phyloP scores from a whole-genome alignment of 2,797 vertebrate genomes.

The Cyprinodon diabolis region DNA sequence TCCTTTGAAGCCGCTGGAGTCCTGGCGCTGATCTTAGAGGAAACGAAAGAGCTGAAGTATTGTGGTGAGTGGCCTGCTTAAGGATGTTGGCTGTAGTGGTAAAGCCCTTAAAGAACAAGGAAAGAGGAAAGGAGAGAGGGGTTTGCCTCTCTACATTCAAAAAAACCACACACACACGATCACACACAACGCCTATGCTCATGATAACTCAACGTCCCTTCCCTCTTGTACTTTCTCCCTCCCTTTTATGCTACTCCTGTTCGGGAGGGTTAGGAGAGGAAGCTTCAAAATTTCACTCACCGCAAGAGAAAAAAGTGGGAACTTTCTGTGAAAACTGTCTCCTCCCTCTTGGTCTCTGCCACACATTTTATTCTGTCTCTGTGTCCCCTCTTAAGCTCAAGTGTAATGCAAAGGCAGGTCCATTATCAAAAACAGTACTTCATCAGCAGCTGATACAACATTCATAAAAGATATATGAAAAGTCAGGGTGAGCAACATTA shows the following conservation, averaged over 20 bases:
- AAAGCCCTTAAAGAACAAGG: slow-evolving; percentile 71
- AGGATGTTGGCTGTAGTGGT: slow-evolving; percentile 72
- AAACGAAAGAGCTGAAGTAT: slow-evolving; percentile 35
- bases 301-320: slow-evolving; percentile 44
- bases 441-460: background rate
- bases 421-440: background rate
- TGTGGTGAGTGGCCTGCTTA: slow-evolving; percentile 56
- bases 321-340: slow-evolving; percentile 56
- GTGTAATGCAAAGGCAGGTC: background rate
- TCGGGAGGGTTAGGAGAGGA: slow-evolving; percentile 65
- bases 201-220: slow-evolving; percentile 72
- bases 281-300: slow-evolving; percentile 59
- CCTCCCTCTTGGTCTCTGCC: slow-evolving; percentile 21
- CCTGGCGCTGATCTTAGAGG: slow-evolving; percentile 50
- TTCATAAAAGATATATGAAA: background rate
- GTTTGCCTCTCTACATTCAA: slow-evolving; percentile 24
- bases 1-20: slow-evolving; percentile 54
- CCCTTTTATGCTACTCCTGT: slow-evolving; percentile 54
- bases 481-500: background rate
- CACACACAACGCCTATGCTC: slow-evolving; percentile 49
- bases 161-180: slow-evolving; percentile 30
- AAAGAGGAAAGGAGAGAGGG: slow-evolving; percentile 32
- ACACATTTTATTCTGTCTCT: slow-evolving; percentile 4
- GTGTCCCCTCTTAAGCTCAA: slow-evolving; percentile 2
- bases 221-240: slow-evolving; percentile 60